Evolutionary conservation across 2,888 invertebrate genomes (phyloP).

Genomic region (Andrena trimmerana): DNA sequence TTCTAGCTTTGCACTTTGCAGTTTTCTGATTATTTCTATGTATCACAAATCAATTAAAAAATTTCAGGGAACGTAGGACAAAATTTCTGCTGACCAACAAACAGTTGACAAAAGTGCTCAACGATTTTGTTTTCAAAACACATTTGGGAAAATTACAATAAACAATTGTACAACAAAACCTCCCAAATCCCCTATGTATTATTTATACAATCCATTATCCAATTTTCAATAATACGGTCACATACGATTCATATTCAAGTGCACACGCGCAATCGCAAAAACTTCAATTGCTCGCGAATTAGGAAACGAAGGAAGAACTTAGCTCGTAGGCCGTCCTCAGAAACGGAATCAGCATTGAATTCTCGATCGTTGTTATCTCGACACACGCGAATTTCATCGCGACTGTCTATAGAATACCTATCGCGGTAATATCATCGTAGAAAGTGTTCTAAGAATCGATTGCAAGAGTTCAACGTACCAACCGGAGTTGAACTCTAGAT

Average conservation of each 20-base stretch:
- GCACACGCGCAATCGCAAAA: background rate
- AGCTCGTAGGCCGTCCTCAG: background rate
- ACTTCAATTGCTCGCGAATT: conserved; percentile 1
- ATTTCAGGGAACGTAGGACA: too few species aligned
- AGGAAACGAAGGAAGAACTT: background rate
- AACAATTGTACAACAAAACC: too few species aligned
- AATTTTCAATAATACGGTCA: background rate
- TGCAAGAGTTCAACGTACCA: conserved; percentile 53
- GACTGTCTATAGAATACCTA: conserved; percentile 29
- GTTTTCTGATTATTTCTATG: too few species aligned
- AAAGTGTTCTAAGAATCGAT: conserved; percentile 62
- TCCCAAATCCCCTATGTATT: too few species aligned
- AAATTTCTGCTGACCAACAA: too few species aligned
- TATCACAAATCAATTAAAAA: too few species aligned
- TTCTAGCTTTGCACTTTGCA: too few species aligned
- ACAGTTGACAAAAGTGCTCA: too few species aligned
- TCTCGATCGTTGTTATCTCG: conserved; percentile 14
- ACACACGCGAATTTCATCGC: conserved; percentile 33
- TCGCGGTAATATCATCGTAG: conserved; percentile 31
- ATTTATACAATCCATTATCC: too few species aligned
- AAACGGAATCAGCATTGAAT: conserved; percentile 2
- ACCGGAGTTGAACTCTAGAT: conserved; percentile 24
- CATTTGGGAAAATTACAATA: too few species aligned
- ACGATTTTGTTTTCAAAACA: too few species aligned
- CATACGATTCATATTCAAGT: background rate